Evolutionary conservation across 2,113 vertebrate species (phyloP).

Genomic region (Diphyllodes magnificus): DNA sequence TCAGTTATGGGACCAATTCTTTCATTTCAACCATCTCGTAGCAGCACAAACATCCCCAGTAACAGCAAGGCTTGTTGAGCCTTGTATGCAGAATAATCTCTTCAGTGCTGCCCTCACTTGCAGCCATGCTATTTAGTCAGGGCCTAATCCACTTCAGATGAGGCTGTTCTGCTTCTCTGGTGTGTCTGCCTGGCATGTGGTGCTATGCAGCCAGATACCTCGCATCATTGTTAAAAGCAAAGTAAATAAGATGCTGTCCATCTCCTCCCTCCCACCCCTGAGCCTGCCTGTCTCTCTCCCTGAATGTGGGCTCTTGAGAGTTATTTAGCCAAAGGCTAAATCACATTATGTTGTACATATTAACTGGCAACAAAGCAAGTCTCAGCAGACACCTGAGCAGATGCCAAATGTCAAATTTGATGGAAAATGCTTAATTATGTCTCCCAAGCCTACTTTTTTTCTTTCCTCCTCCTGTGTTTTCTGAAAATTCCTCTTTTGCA

Average conservation of each 20-base stretch:
- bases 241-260: not conserved
- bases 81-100: not conserved
- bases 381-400: conserved; percentile 35
- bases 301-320: not conserved
- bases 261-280: not conserved
- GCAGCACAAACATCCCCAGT: not conserved
- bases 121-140: not conserved
- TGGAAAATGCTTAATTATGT: conserved; percentile 53
- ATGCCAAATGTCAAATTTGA: conserved; percentile 46
- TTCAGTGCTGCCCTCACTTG: not conserved
- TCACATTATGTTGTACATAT: not conserved
- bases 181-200: not conserved
- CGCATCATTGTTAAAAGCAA: not conserved
- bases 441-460: not conserved
- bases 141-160: not conserved
- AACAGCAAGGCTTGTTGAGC: not conserved
- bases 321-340: not conserved
- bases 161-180: not conserved
- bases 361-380: conserved; percentile 15
- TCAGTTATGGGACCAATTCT: not conserved
- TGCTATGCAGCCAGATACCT: not conserved
- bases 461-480: fast-evolving
- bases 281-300: not conserved
- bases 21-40: not conserved
- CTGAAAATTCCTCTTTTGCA: not conserved